Base-by-base conservation (phyloP, 2,797 vertebrate species). In the Tachyglossus aculeatus region DNA sequence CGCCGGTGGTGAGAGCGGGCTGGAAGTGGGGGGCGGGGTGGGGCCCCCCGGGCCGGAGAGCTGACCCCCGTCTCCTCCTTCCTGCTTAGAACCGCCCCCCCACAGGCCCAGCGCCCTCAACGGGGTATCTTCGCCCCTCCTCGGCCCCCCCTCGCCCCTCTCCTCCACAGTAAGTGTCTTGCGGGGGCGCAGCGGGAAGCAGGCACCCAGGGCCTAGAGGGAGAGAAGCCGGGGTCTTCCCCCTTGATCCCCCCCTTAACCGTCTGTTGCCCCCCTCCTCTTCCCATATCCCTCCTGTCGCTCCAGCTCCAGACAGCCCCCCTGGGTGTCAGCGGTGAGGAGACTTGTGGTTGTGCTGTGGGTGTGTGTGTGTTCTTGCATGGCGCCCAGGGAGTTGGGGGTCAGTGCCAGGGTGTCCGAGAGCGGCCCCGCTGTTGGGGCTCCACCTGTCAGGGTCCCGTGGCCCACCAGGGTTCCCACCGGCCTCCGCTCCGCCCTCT, bases 1-100 rank as follows among this genome's bases (percentile, higher is more conserved):
- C 75, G 89, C 90, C 68, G 90, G 89, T 0, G 94, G 94, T 95
- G 87, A 39, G 43, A 6, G 16, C 37, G 44, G 21, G 27, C 15
- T 6, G 4, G 18, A 1, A 67, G 63, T 69, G 38, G 55, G 64
- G 52, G 14, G 24, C 1, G 2, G 29, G 25, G 18, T 1, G 1
- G 24, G 4, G 10, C 58, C 18, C 16, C 7, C 2, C 8, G 25
- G 11, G 27, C 6, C 45, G n/a, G 4, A 9, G 25, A 2, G 1
- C 15, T 59, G 38, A 38, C 11, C 10, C n/a, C 45, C 58, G 19
- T n/a, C 33, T 16, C 9, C 37, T 16, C 9, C 37, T 38, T 41
- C 2, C 50, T 11, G 32, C 10, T 25, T 37, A 43, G 38, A 21
- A 32, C 22, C 25, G 1, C 7, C 51, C 27, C 5, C 41, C 14